Percentiles rank a stretch among this genome's conserved stretches.
Evolutionary conservation across 2,888 invertebrate genomes (phyloP).

Genomic region (Papilio elwesi): DNA sequence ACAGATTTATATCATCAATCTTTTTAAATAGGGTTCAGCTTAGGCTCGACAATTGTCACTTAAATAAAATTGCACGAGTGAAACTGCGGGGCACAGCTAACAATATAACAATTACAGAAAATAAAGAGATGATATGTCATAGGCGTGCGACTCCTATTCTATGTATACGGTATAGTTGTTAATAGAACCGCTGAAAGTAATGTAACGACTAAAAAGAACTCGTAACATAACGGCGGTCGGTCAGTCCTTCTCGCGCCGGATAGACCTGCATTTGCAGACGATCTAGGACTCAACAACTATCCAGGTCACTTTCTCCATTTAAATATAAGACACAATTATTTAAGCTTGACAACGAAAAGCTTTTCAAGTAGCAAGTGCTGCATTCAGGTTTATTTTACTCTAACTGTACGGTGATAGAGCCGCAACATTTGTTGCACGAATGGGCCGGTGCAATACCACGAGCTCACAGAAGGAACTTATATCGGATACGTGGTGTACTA

Average conservation of each 20-base stretch:
- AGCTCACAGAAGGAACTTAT: too few species aligned
- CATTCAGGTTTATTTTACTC: too few species aligned
- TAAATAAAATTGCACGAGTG: too few species aligned
- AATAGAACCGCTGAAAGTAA: slow-evolving; percentile 31
- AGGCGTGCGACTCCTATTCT: not conserved
- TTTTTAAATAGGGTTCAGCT: too few species aligned
- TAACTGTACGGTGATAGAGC: too few species aligned
- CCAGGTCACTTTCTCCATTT: slow-evolving; percentile 61
- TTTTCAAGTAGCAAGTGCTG: not conserved
- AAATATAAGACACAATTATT: slow-evolving; percentile 41
- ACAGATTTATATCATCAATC: too few species aligned
- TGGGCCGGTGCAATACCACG: too few species aligned
- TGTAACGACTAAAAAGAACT: slow-evolving; percentile 31
- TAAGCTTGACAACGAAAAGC: not conserved
- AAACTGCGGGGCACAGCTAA: too few species aligned
- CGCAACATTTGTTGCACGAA: too few species aligned
- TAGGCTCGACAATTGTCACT: too few species aligned
- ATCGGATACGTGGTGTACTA: too few species aligned
- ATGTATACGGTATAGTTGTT: slow-evolving; percentile 9
- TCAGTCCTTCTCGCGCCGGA: slow-evolving; percentile 35
- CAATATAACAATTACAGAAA: not conserved
- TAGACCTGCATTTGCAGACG: slow-evolving; percentile 46
- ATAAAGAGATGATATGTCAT: not conserved
- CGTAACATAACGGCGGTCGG: slow-evolving; percentile 24
- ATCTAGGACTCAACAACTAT: slow-evolving; percentile 58